A percentile compares a stretch with the other conserved stretches of the same genome.
Evolutionary conservation across 2,797 vertebrate species (phyloP).

Genomic region (Cygnus olor): DNA sequence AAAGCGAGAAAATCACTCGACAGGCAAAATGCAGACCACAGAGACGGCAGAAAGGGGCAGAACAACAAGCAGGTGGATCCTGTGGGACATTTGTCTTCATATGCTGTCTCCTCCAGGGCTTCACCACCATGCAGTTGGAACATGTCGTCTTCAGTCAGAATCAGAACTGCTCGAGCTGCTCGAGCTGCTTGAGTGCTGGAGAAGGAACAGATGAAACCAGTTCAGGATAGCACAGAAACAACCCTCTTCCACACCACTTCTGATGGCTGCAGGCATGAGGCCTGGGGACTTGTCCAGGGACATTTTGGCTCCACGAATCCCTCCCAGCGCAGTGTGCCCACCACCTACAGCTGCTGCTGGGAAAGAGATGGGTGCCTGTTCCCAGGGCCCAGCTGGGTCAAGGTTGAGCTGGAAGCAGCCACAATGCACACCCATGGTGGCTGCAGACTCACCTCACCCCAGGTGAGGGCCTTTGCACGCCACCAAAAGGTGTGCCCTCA

Average conservation of each 20-base stretch:
- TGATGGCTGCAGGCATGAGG: background rate
- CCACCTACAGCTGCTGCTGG: background rate
- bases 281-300: too few species aligned
- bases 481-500: background rate
- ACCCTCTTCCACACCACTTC: background rate
- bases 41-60: background rate
- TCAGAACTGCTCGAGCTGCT: constrained; percentile 35
- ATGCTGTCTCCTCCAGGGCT: background rate
- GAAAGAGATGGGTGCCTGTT: background rate
- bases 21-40: fast-evolving
- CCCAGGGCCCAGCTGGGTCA: background rate
- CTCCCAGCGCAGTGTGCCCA: background rate
- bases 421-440: background rate
- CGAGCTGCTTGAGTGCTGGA: constrained; percentile 12
- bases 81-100: fast-evolving
- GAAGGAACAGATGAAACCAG: background rate
- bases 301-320: too few species aligned
- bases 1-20: background rate
- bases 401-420: background rate
- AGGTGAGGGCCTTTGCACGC: background rate
- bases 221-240: background rate
- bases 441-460: background rate
- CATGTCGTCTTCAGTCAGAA: constrained; percentile 11
- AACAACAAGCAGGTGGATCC: background rate
- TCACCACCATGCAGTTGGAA: fast-evolving